Percentiles rank a stretch among this genome's conserved stretches.
Evolutionary conservation across 2,113 vertebrate species (phyloP).

Genomic region (Xiphias gladius): DNA sequence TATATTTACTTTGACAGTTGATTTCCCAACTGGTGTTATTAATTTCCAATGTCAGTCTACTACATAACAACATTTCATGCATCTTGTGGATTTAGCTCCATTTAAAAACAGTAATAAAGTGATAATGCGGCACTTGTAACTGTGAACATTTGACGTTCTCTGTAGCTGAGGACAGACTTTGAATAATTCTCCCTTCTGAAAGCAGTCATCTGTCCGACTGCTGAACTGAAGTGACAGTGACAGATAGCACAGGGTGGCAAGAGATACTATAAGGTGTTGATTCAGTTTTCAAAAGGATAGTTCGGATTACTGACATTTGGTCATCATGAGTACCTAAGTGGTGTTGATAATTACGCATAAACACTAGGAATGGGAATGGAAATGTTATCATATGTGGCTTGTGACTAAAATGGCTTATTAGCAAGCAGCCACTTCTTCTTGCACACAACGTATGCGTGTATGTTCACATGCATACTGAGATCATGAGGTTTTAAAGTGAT

Average conservation of each 20-base stretch:
- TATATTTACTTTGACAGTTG: conserved; percentile 31
- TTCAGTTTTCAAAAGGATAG: too few relatives aligned
- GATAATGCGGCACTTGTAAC: not conserved
- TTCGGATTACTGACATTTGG: not conserved
- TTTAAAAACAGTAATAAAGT: not conserved
- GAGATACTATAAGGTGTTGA: too few relatives aligned
- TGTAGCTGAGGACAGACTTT: not conserved
- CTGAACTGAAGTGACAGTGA: not conserved
- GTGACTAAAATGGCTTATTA: not conserved
- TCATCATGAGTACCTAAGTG: not conserved
- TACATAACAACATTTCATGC: not conserved
- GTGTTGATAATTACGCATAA: not conserved
- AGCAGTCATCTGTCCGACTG: not conserved
- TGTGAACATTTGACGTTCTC: not conserved
- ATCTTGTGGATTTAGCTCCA: not conserved
- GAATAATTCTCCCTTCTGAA: not conserved
- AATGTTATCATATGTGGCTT: not conserved
- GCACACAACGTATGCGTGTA: too few relatives aligned
- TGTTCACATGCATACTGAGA: not conserved
- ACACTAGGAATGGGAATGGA: not conserved
- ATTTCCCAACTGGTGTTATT: conserved; percentile 30
- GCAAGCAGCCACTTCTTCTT: not conserved
- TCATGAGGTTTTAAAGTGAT: not conserved
- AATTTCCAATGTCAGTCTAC: not conserved
- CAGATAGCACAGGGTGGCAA: too few relatives aligned